A percentile compares a stretch with the other conserved stretches of the same genome.
phyloP scores from a whole-genome alignment of 2,888 invertebrate genomes.

The Ichneumoninae sp. region DNA sequence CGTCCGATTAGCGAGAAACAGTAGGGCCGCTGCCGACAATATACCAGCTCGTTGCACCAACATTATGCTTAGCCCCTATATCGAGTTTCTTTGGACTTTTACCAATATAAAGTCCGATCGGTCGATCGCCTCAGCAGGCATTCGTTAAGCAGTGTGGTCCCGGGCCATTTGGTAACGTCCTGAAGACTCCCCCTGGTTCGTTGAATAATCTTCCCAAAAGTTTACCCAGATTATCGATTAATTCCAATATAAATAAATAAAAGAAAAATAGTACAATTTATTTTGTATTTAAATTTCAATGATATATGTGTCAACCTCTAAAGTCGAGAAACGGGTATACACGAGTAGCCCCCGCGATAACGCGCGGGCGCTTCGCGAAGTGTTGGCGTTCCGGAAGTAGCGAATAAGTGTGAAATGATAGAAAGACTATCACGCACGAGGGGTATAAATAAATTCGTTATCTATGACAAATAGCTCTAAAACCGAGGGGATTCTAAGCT shows the following conservation, averaged over 20 bases:
- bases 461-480: conserved; percentile 62
- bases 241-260: background rate
- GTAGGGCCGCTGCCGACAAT: conserved; percentile 60
- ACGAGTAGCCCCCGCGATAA: conserved; percentile 63
- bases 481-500: conserved; percentile 61
- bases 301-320: background rate
- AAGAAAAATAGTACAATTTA: background rate
- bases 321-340: background rate
- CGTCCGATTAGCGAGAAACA: conserved; percentile 62
- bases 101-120: conserved; percentile 50
- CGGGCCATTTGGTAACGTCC: conserved; percentile 47
- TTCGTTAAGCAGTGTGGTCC: conserved; percentile 48
- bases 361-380: conserved; percentile 47
- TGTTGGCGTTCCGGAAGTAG: conserved; percentile 72
- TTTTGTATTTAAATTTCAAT: background rate
- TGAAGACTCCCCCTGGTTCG: conserved; percentile 10
- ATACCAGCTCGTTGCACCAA: conserved; percentile 50
- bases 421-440: conserved; percentile 60
- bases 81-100: conserved; percentile 48
- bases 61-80: conserved; percentile 41
- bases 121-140: conserved; percentile 49
- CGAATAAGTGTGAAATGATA: conserved; percentile 67
- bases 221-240: background rate
- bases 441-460: conserved; percentile 64
- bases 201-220: background rate